Evolutionary conservation across 2,113 vertebrate species (phyloP), one percentile per base, ranked within the genome.

Genomic region (Scomber japonicus): DNA sequence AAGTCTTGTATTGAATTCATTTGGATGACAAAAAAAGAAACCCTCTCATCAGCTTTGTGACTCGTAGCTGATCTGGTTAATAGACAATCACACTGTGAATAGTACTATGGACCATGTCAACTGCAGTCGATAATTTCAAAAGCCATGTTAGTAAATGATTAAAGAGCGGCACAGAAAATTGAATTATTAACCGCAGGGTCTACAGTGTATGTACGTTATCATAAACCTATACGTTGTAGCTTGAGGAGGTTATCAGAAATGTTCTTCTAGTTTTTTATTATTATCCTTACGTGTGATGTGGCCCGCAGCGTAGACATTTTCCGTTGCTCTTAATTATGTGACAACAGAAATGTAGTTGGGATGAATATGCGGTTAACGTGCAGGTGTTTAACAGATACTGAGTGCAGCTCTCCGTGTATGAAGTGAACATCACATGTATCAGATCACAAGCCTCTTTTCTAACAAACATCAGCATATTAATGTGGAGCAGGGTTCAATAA

Each of bases 61-160:
- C 64, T 76, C 84, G 56, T 40, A 64, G 88, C 84, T 71, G 63
- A 86, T 84, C 83, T 85, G 79, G 92, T 92, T 92, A 92, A 93
- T 92, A 84, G 91, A 88, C 90, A 91, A 81, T 91, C 87, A 84
- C 69, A 57, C 44, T 59, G 78, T 81, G 80, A 89, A 86, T 88
- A 84, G 91, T 72, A 92, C 89, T 90, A 86, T 90, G 90, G 82
- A 92, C 91, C 61, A 83, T 85, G 73, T 83, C 73, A 82, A 71
- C 88, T 75, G 73, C 71, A 78, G 89, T 90, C 78, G 59, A 83
- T 92, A 75, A 91, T 94, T 92, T 88, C 83, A 89, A 86, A 93
- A 88, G 87, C 67, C 60, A 49, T 1, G 12, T 77, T 93, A 72
- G 91, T 93, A 89, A 93, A 94, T 93, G 90, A 94, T 94, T 93